phyloP scores from a whole-genome alignment of 2,888 invertebrate species.

The Tinea semifulvella region DNA sequence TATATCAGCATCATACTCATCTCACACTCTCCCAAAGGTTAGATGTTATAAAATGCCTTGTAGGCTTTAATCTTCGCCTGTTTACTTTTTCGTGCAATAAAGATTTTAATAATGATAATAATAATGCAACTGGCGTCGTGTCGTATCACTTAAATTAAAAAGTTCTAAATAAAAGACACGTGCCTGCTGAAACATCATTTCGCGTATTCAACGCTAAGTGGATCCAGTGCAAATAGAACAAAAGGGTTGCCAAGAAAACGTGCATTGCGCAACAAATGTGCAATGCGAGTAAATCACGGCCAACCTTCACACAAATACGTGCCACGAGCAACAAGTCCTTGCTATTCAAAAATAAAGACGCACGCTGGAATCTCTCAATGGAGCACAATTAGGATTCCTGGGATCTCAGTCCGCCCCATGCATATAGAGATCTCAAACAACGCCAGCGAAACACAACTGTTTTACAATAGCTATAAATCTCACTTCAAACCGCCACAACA shows the following conservation, averaged over 20 bases:
- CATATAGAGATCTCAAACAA: constrained; percentile 12
- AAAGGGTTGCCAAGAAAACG: constrained; percentile 32
- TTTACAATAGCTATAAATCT: constrained; percentile 47
- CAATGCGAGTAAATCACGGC: constrained; percentile 32
- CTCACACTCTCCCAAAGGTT: too few species aligned
- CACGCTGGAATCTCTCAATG: constrained; percentile 49
- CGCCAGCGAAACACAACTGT: constrained; percentile 40
- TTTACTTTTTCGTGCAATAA: too few species aligned
- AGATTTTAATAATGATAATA: too few species aligned
- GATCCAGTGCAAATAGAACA: constrained; percentile 29
- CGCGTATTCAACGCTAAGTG: constrained; percentile 12
- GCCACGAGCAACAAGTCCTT: constrained; percentile 42
- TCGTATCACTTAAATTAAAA: too few species aligned
- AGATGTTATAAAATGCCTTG: too few species aligned
- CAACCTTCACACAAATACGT: constrained; percentile 26
- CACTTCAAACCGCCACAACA: constrained; percentile 39
- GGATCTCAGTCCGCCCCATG: constrained; percentile 28
- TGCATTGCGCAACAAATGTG: constrained; percentile 25
- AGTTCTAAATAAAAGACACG: neutral
- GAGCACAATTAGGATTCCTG: constrained; percentile 58
- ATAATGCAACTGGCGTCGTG: too few species aligned
- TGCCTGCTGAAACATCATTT: constrained; percentile 7
- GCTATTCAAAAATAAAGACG: constrained; percentile 48
- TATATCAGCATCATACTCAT: too few species aligned
- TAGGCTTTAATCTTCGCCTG: too few species aligned